These are phyloP conservation scores for Tachuris rubrigastra DNA, from an alignment of 2,113 vertebrate species.

Conservation along the genomic window DNA sequence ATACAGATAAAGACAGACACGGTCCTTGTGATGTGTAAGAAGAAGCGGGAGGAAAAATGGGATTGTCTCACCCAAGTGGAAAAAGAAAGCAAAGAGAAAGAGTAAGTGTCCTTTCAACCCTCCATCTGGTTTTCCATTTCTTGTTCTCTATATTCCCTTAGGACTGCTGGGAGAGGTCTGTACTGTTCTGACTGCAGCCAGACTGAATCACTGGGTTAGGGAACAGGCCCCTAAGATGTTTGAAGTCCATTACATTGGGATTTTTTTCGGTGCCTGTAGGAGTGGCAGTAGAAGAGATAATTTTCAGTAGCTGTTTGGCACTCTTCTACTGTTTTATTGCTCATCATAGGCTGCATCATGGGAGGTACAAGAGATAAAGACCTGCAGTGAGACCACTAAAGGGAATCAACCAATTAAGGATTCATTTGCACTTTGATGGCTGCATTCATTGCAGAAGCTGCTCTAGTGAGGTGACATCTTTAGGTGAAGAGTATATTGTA, in stretches of 20 bases:
- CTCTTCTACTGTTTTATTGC: background rate
- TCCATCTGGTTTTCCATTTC: background rate
- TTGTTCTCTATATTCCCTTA: background rate
- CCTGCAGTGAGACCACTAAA: background rate
- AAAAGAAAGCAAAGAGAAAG: slow-evolving; percentile 93
- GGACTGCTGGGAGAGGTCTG: background rate
- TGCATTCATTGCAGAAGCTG: background rate
- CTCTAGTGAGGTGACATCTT: background rate
- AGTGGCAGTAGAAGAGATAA: background rate
- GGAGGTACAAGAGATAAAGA: background rate
- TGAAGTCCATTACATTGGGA: background rate
- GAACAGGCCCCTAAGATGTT: background rate
- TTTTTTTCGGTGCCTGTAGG: background rate
- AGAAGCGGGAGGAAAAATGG: slow-evolving; percentile 89
- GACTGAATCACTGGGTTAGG: background rate
- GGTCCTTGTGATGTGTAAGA: slow-evolving; percentile 91
- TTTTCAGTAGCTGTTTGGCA: background rate
- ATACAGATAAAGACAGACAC: slow-evolving; percentile 92
- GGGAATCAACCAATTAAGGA: background rate
- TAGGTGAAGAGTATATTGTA: background rate
- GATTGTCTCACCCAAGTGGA: slow-evolving; percentile 93
- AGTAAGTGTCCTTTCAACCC: slow-evolving; percentile 78
- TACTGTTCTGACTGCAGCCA: background rate
- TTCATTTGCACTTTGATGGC: background rate
- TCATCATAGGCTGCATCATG: background rate